Conservation (phyloP, 2,888 invertebrate species). For the Vesta saturnalis region DNA sequence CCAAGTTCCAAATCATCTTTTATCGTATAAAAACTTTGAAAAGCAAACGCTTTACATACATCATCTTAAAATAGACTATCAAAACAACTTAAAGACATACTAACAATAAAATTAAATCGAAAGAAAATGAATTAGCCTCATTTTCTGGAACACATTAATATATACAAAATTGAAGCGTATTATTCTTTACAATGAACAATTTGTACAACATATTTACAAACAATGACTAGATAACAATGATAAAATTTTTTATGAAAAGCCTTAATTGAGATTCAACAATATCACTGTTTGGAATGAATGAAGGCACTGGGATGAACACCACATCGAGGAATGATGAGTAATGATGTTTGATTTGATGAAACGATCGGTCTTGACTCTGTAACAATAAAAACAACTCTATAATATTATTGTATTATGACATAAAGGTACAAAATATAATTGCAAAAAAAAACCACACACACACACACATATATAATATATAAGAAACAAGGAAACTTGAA, state of each 20-base stretch:
- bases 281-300: constrained; percentile 57
- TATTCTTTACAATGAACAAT: constrained; percentile 37
- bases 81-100: constrained; percentile 14
- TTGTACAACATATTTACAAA: constrained; percentile 52
- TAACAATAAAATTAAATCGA: constrained; percentile 29
- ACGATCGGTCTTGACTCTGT: constrained; percentile 48
- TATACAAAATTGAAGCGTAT: constrained; percentile 26
- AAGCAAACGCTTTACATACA: background rate
- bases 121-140: constrained; percentile 10
- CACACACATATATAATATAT: constrained; percentile 18
- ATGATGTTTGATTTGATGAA: constrained; percentile 37
- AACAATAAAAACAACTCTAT: constrained; percentile 44
- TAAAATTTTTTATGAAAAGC: constrained; percentile 54
- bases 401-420: constrained; percentile 35
- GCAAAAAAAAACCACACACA: too few relatives aligned
- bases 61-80: background rate
- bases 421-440: constrained; percentile 29
- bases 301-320: constrained; percentile 58
- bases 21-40: too few relatives aligned
- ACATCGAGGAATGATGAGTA: constrained; percentile 41
- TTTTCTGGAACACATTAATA: constrained; percentile 26
- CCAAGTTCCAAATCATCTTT: constrained; percentile 9
- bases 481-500: constrained; percentile 18
- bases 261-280: constrained; percentile 49
- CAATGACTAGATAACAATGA: constrained; percentile 58